Evolutionary conservation across 2,888 invertebrate species (phyloP).

Genomic region (Xylota sylvarum): DNA sequence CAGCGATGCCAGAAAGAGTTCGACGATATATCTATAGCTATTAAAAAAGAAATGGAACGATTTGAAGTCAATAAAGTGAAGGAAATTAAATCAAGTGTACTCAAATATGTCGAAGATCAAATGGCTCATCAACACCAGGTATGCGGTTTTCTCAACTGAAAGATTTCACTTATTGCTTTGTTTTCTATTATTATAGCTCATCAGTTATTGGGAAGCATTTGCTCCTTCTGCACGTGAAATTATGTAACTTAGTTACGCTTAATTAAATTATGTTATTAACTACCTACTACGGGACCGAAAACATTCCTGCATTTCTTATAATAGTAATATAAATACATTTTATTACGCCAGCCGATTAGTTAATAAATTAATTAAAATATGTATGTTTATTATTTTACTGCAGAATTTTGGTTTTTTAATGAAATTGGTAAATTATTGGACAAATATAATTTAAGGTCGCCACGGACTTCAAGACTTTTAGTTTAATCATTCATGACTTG

Average conservation of each 20-base stretch:
- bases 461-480: too few species aligned
- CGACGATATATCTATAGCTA: slow-evolving; percentile 96
- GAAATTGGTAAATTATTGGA: too few species aligned
- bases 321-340: slow-evolving; percentile 46
- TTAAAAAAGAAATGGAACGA: slow-evolving; percentile 96
- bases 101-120: slow-evolving; percentile 96
- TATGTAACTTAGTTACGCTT: slow-evolving; percentile 87
- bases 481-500: too few species aligned
- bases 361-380: slow-evolving; percentile 32
- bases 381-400: background rate
- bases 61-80: slow-evolving; percentile 95
- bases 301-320: slow-evolving; percentile 66
- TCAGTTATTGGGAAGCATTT: slow-evolving; percentile 93
- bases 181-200: slow-evolving; percentile 80
- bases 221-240: slow-evolving; percentile 97
- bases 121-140: slow-evolving; percentile 98
- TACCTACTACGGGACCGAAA: slow-evolving; percentile 35
- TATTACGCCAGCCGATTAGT: slow-evolving; percentile 40
- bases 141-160: slow-evolving; percentile 54
- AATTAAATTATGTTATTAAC: slow-evolving; percentile 1
- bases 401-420: too few species aligned
- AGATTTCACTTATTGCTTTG: slow-evolving; percentile 1
- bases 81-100: slow-evolving; percentile 95
- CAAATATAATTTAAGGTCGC: too few species aligned
- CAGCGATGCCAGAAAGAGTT: slow-evolving; percentile 98